Evolutionary conservation across 2,113 vertebrate genomes (phyloP), one percentile per base, ranked within the genome.

Genomic region (Stercorarius parasiticus): DNA sequence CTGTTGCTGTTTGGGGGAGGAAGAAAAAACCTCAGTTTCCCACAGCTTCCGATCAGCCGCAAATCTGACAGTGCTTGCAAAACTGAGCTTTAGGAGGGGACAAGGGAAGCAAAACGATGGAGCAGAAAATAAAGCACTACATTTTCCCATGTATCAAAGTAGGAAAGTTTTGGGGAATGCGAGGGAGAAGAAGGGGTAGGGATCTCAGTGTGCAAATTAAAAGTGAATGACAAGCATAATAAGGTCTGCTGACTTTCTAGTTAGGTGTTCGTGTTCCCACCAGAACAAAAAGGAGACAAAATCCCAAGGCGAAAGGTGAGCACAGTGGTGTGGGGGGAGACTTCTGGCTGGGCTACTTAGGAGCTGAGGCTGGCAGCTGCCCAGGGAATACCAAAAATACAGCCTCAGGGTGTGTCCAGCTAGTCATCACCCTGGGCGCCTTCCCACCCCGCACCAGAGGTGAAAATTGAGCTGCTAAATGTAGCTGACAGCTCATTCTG

Each of bases 401-500:
- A 2, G 30, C 53, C 26, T 88, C 47, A 66, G 84, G 45, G 45
- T 80, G 45, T 70, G 81, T 79, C 45, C 64, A 62, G 26, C 25
- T 27, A 25, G 53, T 89, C 84, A 64, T 40, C 77, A 58, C 42
- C 55, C 76, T 42, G 64, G 58, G 82, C 5, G 10, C 38, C 45
- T 74, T 82, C 47, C 55, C 50, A 58, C 62, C 40, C 55, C 1
- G 3, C 45, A 55, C 20, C 74, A 91, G 70, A 15, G 78, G 82
- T 64, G 91, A 85, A 90, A 93, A 81, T 2, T 27, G 47, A 93
- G 86, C 77, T 86, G 59, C n/a, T 92, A 64, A 86, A 84, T 36
- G 82, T 42, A 95, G 66, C 86, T 30, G 62, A 77, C 89, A 82
- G 86, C 65, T 92, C 77, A 32, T 90, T 77, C 59, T 80, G n/a